Percentiles rank a stretch among this genome's conserved stretches.
Evolutionary conservation across 2,113 vertebrate species (phyloP).

Genomic region (Grammomys dolichurus): DNA sequence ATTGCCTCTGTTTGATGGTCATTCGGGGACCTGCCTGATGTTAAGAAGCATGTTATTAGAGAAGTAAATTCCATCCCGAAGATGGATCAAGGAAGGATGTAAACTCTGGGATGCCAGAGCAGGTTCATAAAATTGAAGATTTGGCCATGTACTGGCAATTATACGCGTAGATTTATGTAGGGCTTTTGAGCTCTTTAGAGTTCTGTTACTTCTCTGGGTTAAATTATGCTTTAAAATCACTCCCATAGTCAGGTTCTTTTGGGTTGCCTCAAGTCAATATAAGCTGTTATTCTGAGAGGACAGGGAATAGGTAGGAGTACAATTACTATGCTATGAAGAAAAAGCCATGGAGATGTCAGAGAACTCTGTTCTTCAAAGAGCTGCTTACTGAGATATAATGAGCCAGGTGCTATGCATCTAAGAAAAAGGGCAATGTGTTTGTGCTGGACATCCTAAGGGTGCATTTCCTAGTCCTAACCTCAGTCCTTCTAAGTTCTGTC

Average conservation of each 20-base stretch:
- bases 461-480: background rate
- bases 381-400: background rate
- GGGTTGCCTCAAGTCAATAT: conserved; percentile 17
- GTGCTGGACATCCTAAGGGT: background rate
- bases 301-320: background rate
- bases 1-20: conserved; percentile 1
- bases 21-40: conserved; percentile 58
- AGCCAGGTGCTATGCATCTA: background rate
- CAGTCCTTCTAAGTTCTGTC: background rate
- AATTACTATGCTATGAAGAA: background rate
- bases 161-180: conserved; percentile 65
- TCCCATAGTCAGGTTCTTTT: conserved; percentile 33
- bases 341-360: background rate
- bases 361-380: background rate
- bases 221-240: conserved; percentile 65
- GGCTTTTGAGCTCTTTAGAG: conserved; percentile 57
- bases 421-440: background rate
- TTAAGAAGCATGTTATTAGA: conserved; percentile 51
- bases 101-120: conserved; percentile 5
- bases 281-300: background rate
- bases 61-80: conserved; percentile 59
- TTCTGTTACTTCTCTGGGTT: conserved; percentile 53
- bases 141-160: conserved; percentile 15
- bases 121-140: conserved; percentile 64
- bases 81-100: conserved; percentile 57